Evolutionary conservation across 30 jellyfish, hydroid and myxozoan genomes (phyloP).

Genomic region (Cassiopea xamachana): DNA sequence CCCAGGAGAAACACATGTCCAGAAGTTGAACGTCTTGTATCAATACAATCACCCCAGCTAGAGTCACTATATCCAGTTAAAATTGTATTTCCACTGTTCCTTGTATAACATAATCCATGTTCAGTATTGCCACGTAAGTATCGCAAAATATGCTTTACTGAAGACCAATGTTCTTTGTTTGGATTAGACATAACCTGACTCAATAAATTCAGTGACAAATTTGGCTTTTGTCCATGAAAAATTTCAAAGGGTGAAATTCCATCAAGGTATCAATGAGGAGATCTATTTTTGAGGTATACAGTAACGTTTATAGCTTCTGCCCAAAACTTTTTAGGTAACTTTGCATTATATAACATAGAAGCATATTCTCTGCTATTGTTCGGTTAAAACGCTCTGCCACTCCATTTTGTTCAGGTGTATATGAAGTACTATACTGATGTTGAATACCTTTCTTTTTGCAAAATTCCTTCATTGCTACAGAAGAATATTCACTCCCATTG

Average conservation of each 20-base stretch:
- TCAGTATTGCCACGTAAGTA: background rate
- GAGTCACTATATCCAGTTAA: background rate
- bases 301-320: slow-evolving; percentile 39
- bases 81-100: background rate
- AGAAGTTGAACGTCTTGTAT: background rate
- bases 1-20: background rate
- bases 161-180: background rate
- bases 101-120: background rate
- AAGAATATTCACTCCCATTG: slow-evolving; percentile 29
- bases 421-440: slow-evolving; percentile 23
- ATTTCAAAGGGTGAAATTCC: slow-evolving; percentile 39
- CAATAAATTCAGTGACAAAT: background rate
- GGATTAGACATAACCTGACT: background rate
- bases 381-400: slow-evolving; percentile 44
- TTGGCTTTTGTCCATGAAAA: slow-evolving; percentile 34
- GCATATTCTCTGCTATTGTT: slow-evolving; percentile 19
- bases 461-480: slow-evolving; percentile 6
- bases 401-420: slow-evolving; percentile 33
- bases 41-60: background rate
- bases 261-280: slow-evolving; percentile 3
- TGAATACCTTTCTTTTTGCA: slow-evolving; percentile 28
- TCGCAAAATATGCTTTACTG: background rate
- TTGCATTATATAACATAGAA: slow-evolving; percentile 53
- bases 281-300: slow-evolving; percentile 19
- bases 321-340: slow-evolving; percentile 41